A percentile compares a stretch with the other conserved stretches of the same genome.
phyloP scores from a whole-genome alignment of 1,140 invertebrate genomes.

The Brachionus sp. region DNA sequence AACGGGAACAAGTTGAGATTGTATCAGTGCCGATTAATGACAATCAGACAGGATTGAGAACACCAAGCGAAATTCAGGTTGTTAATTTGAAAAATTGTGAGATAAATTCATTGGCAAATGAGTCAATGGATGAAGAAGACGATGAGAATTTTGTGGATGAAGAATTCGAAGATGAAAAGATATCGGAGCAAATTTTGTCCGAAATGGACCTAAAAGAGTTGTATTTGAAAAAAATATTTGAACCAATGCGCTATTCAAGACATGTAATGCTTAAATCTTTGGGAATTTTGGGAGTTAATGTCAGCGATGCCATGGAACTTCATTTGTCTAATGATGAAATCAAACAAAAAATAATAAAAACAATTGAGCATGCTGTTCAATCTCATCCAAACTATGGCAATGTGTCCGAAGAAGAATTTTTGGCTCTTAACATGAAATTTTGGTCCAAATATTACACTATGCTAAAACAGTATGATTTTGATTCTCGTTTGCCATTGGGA shows the following conservation, averaged over 20 bases:
- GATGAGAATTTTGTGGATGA: slow-evolving; percentile 32
- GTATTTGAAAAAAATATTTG: slow-evolving; percentile 28
- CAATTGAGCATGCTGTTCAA: slow-evolving; percentile 20
- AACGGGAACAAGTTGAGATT: not conserved
- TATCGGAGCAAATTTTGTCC: not conserved
- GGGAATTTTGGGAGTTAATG: not conserved
- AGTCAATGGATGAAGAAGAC: not conserved
- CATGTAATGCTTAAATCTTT: slow-evolving; percentile 22
- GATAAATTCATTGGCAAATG: not conserved
- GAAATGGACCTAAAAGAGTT: not conserved
- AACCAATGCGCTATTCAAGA: slow-evolving; percentile 23
- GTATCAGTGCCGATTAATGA: not conserved
- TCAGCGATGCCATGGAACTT: not conserved
- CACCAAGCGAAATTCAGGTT: not conserved
- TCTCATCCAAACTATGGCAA: slow-evolving; percentile 16
- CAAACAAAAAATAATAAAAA: slow-evolving; percentile 20
- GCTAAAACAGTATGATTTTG: slow-evolving; percentile 41
- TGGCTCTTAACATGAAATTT: slow-evolving; percentile 1
- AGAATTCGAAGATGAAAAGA: slow-evolving; percentile 32
- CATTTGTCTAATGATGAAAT: slow-evolving; percentile 13
- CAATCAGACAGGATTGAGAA: not conserved
- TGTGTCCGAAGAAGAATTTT: slow-evolving; percentile 35
- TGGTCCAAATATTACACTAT: slow-evolving; percentile 44
- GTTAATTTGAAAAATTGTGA: not conserved
- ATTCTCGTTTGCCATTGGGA: slow-evolving; percentile 4